Percentiles rank a stretch among this genome's conserved stretches.
These are phyloP conservation scores for Pterostichus madidus DNA, from an alignment of 2,888 invertebrate genomes.

Conservation along the genomic window DNA sequence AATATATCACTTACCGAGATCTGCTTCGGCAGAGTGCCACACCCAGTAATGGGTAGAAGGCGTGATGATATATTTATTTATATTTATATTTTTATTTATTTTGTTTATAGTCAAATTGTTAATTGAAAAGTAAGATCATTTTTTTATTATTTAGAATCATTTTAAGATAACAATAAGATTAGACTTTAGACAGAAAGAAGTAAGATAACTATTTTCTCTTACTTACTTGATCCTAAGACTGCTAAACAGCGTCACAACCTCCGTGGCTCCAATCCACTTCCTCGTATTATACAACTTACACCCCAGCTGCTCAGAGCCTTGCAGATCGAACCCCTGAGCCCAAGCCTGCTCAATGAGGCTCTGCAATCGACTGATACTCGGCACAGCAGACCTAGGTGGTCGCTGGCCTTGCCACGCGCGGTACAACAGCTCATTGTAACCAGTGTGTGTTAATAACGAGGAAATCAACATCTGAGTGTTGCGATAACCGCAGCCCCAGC, in stretches of 20 bases:
- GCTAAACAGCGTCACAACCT: conserved; percentile 91
- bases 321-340: conserved; percentile 88
- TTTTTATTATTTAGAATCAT: too few relatives aligned
- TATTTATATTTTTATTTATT: too few relatives aligned
- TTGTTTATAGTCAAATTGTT: too few relatives aligned
- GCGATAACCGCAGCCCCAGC: conserved; percentile 96
- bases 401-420: conserved; percentile 76
- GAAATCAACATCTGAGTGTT: conserved; percentile 96
- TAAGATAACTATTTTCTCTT: conserved; percentile 10
- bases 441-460: conserved; percentile 85
- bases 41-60: too few relatives aligned
- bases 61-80: too few relatives aligned
- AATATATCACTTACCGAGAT: too few relatives aligned
- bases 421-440: conserved; percentile 83
- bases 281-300: conserved; percentile 90
- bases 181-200: not conserved
- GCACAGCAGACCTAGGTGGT: conserved; percentile 85
- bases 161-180: too few relatives aligned
- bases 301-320: conserved; percentile 92
- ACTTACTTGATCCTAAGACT: conserved; percentile 87
- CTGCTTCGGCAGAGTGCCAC: too few relatives aligned
- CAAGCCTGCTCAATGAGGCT: conserved; percentile 91
- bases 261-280: conserved; percentile 97
- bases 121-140: too few relatives aligned
- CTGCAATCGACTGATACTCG: conserved; percentile 91